phyloP scores from a whole-genome alignment of 2,888 invertebrate genomes.

The Limenitis camilla region DNA sequence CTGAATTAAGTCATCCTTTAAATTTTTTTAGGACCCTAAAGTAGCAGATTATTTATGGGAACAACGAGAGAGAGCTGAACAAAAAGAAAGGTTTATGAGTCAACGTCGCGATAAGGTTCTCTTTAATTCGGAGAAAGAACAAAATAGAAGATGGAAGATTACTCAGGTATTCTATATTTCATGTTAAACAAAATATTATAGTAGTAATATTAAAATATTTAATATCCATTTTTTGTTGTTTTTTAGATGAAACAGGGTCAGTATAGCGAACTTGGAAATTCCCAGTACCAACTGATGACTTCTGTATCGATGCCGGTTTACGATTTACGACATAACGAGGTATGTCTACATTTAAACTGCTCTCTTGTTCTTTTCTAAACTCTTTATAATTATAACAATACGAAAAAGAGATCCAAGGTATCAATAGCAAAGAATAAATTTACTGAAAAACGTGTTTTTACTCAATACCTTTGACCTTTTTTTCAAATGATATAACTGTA shows the following conservation, averaged over 20 bases:
- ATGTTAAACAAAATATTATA: neutral
- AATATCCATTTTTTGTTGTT: neutral
- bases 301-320: constrained; percentile 96
- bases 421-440: constrained; percentile 18
- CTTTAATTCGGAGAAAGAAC: constrained; percentile 78
- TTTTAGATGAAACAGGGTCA: constrained; percentile 76
- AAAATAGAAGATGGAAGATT: constrained; percentile 75
- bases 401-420: constrained; percentile 26
- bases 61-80: constrained; percentile 84
- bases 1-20: neutral
- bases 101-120: constrained; percentile 76
- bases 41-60: constrained; percentile 94
- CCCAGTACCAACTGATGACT: constrained; percentile 88
- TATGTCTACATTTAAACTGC: constrained; percentile 56
- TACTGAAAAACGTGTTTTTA: neutral
- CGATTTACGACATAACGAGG: constrained; percentile 89
- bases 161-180: constrained; percentile 45
- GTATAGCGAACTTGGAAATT: constrained; percentile 74
- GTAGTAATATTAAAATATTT: neutral
- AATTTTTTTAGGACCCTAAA: constrained; percentile 81
- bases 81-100: constrained; percentile 82
- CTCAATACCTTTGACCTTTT: constrained; percentile 31
- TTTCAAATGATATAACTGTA: constrained; percentile 28
- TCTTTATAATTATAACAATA: constrained; percentile 26
- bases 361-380: constrained; percentile 13